Percentiles rank a stretch among this genome's conserved stretches.
phyloP scores from a whole-genome alignment of 1,140 invertebrate genomes.

The Tetranychus cinnabarinus region DNA sequence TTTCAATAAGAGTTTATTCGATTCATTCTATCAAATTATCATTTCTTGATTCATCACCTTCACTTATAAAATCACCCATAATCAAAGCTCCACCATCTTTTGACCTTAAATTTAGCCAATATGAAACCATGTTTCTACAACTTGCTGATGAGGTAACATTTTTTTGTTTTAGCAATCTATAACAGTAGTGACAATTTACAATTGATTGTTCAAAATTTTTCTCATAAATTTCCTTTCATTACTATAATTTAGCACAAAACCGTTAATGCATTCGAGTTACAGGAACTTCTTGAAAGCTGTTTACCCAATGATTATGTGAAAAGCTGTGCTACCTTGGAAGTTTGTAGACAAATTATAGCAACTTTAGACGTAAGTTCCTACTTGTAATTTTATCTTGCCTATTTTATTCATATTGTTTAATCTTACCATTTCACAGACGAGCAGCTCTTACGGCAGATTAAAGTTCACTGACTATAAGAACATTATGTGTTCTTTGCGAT shows the following conservation, averaged over 20 bases:
- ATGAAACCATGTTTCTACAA: conserved; percentile 69
- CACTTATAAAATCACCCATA: conserved; percentile 41
- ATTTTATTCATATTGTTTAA: conserved; percentile 7
- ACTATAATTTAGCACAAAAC: conserved; percentile 34
- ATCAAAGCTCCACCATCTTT: conserved; percentile 29
- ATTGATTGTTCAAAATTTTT: neutral
- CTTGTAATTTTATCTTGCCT: no score
- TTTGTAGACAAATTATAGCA: conserved; percentile 64
- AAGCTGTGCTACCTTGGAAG: conserved; percentile 72
- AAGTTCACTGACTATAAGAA: conserved; percentile 71
- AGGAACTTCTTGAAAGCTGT: conserved; percentile 69
- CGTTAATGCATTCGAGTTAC: conserved; percentile 70
- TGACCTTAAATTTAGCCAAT: conserved; percentile 21
- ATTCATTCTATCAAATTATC: conserved; percentile 56
- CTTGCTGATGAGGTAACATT: conserved; percentile 39
- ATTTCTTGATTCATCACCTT: conserved; percentile 46
- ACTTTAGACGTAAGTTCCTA: conserved; percentile 46
- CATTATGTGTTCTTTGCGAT: conserved; percentile 68
- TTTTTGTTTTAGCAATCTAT: neutral
- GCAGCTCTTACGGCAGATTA: conserved; percentile 39
- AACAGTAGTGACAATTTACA: neutral
- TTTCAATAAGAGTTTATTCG: conserved; percentile 55
- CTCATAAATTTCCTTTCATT: neutral
- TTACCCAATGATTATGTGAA: conserved; percentile 83
- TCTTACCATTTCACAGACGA: conserved; percentile 32